Base-by-base conservation (phyloP, 2,888 invertebrate species). In the Seira ritae region DNA sequence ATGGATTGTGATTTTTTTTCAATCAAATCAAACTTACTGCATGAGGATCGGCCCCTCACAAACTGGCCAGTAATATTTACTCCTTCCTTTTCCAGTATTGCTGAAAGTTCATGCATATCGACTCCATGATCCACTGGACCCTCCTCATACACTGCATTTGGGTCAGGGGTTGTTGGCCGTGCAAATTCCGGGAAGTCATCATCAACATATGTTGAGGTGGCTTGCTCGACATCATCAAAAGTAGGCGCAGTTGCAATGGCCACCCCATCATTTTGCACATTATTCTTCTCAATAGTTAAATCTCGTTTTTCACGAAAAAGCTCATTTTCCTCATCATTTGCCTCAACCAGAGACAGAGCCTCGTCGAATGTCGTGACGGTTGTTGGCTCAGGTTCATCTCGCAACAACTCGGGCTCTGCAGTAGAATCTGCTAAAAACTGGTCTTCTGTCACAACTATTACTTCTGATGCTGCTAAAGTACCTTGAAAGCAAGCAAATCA, bases 101-200 rank as follows among this genome's bases (percentile, higher is more conserved):
- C n/a, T 19, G 19, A 62, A 10, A 86, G 75, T 12, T 83, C 80
- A 12, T 78, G 81, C 12, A 84, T 75, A 42, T 76, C 42, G 1
- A 76, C 77, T 10, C 83, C 76, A 10, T 73, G 60, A 65, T 46
- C 68, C 1, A 12, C 17, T 31, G 12, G 15, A 22, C 1, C 2
- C 0, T 72, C 66, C 15, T 80, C 78, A 31, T n/a, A 50, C 12
- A 31, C 74, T 1, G 71, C 79, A 70, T 75, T 69, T 42, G 87
- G 86, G 69, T 86, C 84, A 19, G 87, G 86, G 50, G 86, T 85
- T 20, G 84, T 82, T 55, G 87, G 87, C 37, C 84, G 17, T 10
- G 62, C 70, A 50, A 86, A 86, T 4, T 62, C 69, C n/a, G 75
- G 22, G 46, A 72, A 76, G n/a, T 81, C 80, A 69, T 80, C 80